Evolutionary conservation across 2,888 invertebrate genomes (phyloP), one percentile per base, ranked within the genome.

Genomic region (Dryobota labecula): DNA sequence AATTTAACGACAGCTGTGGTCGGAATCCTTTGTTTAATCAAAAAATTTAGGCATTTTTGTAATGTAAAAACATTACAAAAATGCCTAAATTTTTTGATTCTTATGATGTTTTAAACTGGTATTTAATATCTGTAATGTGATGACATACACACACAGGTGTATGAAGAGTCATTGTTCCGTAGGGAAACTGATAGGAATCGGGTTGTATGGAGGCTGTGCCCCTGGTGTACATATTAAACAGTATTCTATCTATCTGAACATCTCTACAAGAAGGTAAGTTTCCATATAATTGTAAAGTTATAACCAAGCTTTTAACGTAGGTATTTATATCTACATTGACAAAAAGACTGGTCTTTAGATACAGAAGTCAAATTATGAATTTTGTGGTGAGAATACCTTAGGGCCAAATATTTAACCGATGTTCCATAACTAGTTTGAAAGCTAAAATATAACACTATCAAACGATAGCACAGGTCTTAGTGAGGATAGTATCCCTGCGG

Each of bases 381-480:
- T 20, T 33, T 41, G 15, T 33, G 2, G 11, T 2, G 11, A 15
- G 15, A 30, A 63, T 30, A 65, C 41, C 38, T n/a, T 7, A 47
- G 38, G 15, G 18, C 7, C 1, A 38, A 54, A 47, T 24, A 71
- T 24, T 45, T 45, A 11, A 43, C 47, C 9, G 6, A 49, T 38
- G 11, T 20, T 30, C 1, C 20, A 11, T 51, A 24, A 30, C 13
- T 24, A 30, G 9, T 24, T 45, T 64, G 38, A 61, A 56, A 67
- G 36, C 41, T 66, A 43, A 53, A 74, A 64, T 56, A 51, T 63
- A 43, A 60, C 49, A 61, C 49, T 51, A 56, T 20, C 0, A 33
- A 66, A 33, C 30, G 36, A 58, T 38, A 45, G 27, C 57, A 57
- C 30, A n/a, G 62, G 62, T 33, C 43, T 54, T n/a, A 15, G 33